Conservation (phyloP, 2,797 vertebrate genomes). For the Hozukius guyotensis region DNA sequence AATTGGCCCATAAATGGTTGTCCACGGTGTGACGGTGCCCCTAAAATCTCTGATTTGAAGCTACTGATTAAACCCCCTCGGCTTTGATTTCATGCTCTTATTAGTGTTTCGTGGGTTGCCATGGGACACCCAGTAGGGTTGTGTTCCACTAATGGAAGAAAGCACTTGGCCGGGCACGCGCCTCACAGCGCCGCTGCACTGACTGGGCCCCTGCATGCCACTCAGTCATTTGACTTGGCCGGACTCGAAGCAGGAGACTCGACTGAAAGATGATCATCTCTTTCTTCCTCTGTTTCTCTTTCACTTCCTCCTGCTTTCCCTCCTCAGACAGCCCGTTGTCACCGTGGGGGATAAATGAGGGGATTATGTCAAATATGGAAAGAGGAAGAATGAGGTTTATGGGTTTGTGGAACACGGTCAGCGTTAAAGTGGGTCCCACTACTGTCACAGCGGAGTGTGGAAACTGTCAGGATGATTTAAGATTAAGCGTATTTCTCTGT, state of each 20-base stretch:
- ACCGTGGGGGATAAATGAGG: conserved; percentile 7
- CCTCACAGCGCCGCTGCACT: conserved; percentile 48
- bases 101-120: conserved; percentile 57
- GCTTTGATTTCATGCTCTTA: conserved; percentile 52
- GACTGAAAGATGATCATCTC: background rate
- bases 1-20: conserved; percentile 45
- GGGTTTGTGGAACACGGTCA: conserved; percentile 14
- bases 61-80: conserved; percentile 47
- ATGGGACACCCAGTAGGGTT: conserved; percentile 47
- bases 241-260: background rate
- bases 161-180: conserved; percentile 37
- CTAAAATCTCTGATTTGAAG: conserved; percentile 38
- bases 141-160: conserved; percentile 59
- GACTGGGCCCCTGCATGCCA: conserved; percentile 11
- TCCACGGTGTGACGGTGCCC: conserved; percentile 28
- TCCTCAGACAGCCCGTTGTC: background rate
- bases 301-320: background rate
- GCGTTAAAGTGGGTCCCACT: conserved; percentile 19
- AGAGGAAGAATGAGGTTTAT: conserved; percentile 5
- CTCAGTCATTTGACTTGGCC: conserved; percentile 30
- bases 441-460: conserved; percentile 23
- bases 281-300: background rate
- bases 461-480: conserved; percentile 36
- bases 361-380: conserved; percentile 36
- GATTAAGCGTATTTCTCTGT: conserved; percentile 22